Percentiles rank a stretch among this genome's conserved stretches.
Evolutionary conservation across 2,888 invertebrate genomes (phyloP).

Genomic region (Rhagonycha lutea): DNA sequence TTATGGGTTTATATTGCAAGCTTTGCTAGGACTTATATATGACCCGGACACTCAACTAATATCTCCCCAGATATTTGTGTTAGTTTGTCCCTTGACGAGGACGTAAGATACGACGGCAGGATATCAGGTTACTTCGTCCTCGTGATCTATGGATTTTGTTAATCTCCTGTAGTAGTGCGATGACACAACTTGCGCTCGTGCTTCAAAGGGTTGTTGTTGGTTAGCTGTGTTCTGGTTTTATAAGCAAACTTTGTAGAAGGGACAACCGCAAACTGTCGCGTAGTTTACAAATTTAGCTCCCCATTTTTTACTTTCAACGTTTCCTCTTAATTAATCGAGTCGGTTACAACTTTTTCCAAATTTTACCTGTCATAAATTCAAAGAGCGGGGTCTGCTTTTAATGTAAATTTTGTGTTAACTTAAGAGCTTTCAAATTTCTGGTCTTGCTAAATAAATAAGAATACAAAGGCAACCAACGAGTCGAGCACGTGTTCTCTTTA

Average conservation of each 20-base stretch:
- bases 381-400: neutral
- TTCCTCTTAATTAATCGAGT: neutral
- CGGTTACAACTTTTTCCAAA: neutral
- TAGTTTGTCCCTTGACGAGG: constrained; percentile 32
- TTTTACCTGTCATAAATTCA: neutral
- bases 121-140: constrained; percentile 14
- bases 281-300: neutral
- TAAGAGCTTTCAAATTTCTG: constrained; percentile 8
- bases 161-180: neutral
- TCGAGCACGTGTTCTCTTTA: constrained; percentile 11
- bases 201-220: constrained; percentile 11
- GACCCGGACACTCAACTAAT: constrained; percentile 44
- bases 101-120: constrained; percentile 25
- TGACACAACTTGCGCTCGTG: constrained; percentile 7
- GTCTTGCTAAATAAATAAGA: constrained; percentile 2
- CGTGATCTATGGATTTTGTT: constrained; percentile 18
- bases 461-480: neutral
- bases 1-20: constrained; percentile 39
- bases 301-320: neutral
- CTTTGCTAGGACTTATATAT: constrained; percentile 39
- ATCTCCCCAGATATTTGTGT: constrained; percentile 39
- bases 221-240: neutral
- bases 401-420: constrained; percentile 3
- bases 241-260: neutral
- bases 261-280: neutral